Evolutionary conservation across 2,888 invertebrate genomes (phyloP), one percentile per base, ranked within the genome.

Genomic region (Reticulitermes lucifugus): DNA sequence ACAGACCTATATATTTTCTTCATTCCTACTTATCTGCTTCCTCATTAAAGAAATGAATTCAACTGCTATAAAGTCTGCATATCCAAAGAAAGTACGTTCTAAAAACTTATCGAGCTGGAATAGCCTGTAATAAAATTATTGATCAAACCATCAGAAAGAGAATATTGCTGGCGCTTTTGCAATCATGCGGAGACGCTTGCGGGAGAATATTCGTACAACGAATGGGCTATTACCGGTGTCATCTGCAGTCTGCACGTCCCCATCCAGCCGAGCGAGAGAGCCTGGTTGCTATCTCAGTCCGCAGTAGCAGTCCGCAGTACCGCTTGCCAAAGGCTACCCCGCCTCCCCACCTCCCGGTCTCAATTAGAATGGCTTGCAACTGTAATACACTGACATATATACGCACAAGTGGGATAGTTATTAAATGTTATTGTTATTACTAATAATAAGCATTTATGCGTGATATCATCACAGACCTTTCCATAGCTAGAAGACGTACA

Each of bases 191-290:
- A 29, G 29, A 70, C 12, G 70, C 25, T 29, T 25, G 70, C 25
- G 70, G 29, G 25, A n/a, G 70, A 70, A 55, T 55, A 70, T n/a
- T 70, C 70, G 70, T 70, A 25, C 70, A 29, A 70, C 70, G 70
- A 70, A 70, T 70, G 70, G 73, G 73, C 73, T 41, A 73, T 73
- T 73, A 73, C 73, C 73, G 35, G 73, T 73, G 73, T 73, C 73
- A 73, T 35, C 29, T 29, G 29, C 70, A 70, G 25, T 29, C 70
- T 25, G n/a, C 70, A 22, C 65, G 7, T 14, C 51, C 14, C 65
- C 21, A 12, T 21, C 25, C 65, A 70, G 29, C 25, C n/a, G 6
- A 22, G 25, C 65, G 14, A 65, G 65, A 35, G 3, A 65, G 25
- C 65, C 65, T 65, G 25, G 6, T 46, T 46, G 65, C 65, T 65